Percentiles rank a stretch among this genome's conserved stretches.
phyloP scores from a whole-genome alignment of 1,140 invertebrate genomes.

The Lepidurus apus region DNA sequence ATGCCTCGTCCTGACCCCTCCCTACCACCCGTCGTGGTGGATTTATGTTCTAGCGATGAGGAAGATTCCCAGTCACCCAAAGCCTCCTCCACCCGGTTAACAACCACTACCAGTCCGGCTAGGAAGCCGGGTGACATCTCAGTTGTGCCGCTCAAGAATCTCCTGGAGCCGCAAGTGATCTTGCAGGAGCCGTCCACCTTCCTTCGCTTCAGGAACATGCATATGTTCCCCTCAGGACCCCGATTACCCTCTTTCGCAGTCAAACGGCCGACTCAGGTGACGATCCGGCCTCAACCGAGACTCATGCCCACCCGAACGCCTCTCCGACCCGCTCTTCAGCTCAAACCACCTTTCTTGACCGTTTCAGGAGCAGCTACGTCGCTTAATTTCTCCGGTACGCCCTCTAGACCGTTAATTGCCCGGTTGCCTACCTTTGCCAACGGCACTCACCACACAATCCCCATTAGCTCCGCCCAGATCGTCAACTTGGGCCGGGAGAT shows the following conservation, averaged over 20 bases:
- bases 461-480: not conserved
- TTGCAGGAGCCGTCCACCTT: not conserved
- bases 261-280: not conserved
- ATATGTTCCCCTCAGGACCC: not conserved
- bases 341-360: not conserved
- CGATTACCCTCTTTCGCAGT: not conserved
- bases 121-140: not conserved
- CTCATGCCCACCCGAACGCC: not conserved
- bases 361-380: not conserved
- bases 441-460: not conserved
- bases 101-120: not conserved
- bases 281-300: not conserved
- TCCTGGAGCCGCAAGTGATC: not conserved
- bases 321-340: not conserved
- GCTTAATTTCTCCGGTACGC: not conserved
- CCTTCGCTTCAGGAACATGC: constrained; percentile 3
- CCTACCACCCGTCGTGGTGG: not conserved
- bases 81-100: not conserved
- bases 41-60: not conserved
- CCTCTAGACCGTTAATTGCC: not conserved
- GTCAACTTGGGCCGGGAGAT: not conserved
- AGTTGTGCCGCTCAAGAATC: constrained; percentile 1
- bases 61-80: not conserved
- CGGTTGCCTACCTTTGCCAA: not conserved
- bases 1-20: not conserved